These are phyloP conservation scores for Asobara japonica DNA, from an alignment of 1,140 invertebrate genomes.

Conservation along the genomic window DNA sequence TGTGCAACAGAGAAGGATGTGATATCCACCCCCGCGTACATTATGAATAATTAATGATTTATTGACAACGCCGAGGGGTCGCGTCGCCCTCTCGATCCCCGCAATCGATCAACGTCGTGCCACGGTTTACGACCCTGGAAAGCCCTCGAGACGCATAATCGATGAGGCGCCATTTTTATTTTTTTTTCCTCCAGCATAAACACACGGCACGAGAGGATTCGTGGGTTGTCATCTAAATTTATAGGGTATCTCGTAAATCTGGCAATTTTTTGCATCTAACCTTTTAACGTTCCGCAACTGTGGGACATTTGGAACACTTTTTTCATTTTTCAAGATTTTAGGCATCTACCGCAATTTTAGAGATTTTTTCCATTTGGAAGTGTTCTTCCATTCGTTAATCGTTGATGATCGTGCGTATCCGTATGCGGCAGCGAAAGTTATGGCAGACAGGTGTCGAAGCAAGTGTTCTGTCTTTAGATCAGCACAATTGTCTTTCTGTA, in stretches of 20 bases:
- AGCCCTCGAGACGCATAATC: conserved; percentile 28
- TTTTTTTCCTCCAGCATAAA: neutral
- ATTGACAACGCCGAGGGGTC: conserved; percentile 29
- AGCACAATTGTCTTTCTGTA: too few species aligned
- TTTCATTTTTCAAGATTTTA: too few species aligned
- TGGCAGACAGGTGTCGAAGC: too few species aligned
- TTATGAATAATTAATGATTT: conserved; percentile 42
- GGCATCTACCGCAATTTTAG: too few species aligned
- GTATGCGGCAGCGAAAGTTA: too few species aligned
- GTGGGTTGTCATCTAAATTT: neutral
- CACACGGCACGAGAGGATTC: neutral
- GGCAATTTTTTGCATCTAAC: too few species aligned
- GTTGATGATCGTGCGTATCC: too few species aligned
- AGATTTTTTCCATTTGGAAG: too few species aligned
- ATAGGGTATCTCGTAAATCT: conserved; percentile 81
- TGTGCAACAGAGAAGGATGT: conserved; percentile 8
- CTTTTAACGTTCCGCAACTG: too few species aligned
- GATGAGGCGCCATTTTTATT: conserved; percentile 25
- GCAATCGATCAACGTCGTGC: conserved; percentile 28
- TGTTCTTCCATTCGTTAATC: too few species aligned
- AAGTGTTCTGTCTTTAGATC: too few species aligned
- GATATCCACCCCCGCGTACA: neutral
- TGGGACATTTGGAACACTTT: too few species aligned
- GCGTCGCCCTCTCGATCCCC: conserved; percentile 3
- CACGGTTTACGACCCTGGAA: conserved; percentile 25